Percentiles rank a stretch among this genome's conserved stretches.
Evolutionary conservation across 2,113 vertebrate genomes (phyloP).

Genomic region (Phocoena sinus): DNA sequence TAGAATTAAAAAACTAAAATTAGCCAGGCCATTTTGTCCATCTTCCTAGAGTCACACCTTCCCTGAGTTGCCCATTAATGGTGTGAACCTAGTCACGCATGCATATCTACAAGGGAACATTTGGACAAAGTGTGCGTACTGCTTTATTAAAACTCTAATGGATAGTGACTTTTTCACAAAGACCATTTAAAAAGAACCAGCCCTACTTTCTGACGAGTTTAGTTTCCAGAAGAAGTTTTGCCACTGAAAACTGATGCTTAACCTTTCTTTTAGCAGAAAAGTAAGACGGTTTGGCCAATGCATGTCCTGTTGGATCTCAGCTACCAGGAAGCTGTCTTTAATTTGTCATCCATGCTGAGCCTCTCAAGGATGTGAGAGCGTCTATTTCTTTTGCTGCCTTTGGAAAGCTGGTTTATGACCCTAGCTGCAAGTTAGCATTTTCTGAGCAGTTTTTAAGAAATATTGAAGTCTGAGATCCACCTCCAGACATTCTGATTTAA

Average conservation of each 20-base stretch:
- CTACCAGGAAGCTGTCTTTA: neutral
- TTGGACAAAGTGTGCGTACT: neutral
- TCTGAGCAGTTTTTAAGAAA: neutral
- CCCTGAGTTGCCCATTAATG: accelerated
- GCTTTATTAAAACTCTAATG: neutral
- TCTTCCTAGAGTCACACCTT: neutral
- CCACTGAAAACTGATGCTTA: neutral
- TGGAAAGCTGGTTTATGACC: neutral
- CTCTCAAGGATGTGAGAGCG: neutral
- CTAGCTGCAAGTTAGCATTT: accelerated
- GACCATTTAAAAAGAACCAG: neutral
- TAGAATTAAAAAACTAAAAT: neutral
- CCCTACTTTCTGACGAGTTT: neutral
- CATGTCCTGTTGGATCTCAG: neutral
- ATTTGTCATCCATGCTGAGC: neutral
- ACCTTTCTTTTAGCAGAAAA: neutral
- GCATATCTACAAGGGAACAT: neutral
- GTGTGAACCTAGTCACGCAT: too few species aligned
- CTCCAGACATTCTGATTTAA: neutral
- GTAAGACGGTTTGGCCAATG: neutral
- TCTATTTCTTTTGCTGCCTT: neutral
- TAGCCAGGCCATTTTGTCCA: neutral
- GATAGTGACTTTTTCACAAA: neutral
- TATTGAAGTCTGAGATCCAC: neutral
- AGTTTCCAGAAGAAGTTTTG: neutral